These are phyloP conservation scores for Galeruca laticollis DNA, from an alignment of 2,888 invertebrate species.

Conservation along the genomic window DNA sequence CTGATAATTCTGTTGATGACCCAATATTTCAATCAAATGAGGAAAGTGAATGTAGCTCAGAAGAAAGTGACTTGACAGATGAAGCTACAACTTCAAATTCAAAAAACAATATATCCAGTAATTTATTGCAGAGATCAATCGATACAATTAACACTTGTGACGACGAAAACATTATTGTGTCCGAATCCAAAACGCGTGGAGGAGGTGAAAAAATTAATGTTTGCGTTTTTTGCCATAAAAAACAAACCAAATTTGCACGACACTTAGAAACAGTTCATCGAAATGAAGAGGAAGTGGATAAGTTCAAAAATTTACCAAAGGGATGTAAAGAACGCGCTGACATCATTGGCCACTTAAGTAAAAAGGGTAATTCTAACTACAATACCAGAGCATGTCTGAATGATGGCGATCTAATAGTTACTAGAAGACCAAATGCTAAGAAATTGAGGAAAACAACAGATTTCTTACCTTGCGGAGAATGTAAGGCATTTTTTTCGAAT, in stretches of 20 bases:
- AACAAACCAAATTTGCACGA: constrained; percentile 32
- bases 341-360: constrained; percentile 19
- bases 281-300: constrained; percentile 31
- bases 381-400: constrained; percentile 26
- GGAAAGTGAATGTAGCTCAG: constrained; percentile 20
- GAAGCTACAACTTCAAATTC: constrained; percentile 12
- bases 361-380: no score
- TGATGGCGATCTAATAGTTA: constrained; percentile 30
- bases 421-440: constrained; percentile 28
- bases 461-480: constrained; percentile 18
- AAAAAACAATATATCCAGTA: constrained; percentile 14
- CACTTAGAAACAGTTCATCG: constrained; percentile 27
- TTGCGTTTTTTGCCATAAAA: constrained; percentile 34
- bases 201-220: constrained; percentile 31
- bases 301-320: constrained; percentile 30
- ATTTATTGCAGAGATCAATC: constrained; percentile 21
- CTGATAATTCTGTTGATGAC: constrained; percentile 24
- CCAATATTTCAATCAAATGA: constrained; percentile 18
- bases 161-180: constrained; percentile 24
- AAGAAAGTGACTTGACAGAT: constrained; percentile 17
- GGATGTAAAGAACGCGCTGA: constrained; percentile 19
- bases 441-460: constrained; percentile 18
- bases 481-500: constrained; percentile 28
- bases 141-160: constrained; percentile 28
- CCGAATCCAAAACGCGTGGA: constrained; percentile 15